A percentile compares a stretch with the other conserved stretches of the same genome.
These are phyloP conservation scores for Drosophila recens DNA, from an alignment of 2,888 invertebrate species.

Conservation along the genomic window DNA sequence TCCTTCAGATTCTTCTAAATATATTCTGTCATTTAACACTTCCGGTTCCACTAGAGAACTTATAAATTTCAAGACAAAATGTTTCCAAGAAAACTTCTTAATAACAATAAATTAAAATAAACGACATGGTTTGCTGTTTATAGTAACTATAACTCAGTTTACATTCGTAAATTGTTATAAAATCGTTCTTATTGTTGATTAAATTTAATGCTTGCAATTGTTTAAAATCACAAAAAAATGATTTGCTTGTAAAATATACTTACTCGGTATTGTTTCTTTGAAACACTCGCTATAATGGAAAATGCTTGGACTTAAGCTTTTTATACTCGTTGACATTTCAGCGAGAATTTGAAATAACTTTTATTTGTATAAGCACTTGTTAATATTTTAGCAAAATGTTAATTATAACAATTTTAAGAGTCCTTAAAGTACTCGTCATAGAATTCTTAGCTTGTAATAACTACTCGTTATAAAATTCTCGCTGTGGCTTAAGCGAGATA, in stretches of 20 bases:
- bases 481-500: too few species aligned
- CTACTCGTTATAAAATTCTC: background rate
- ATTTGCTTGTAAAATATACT: too few species aligned
- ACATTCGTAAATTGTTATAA: too few species aligned
- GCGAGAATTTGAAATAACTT: background rate
- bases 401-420: background rate
- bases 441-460: background rate
- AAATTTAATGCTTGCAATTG: too few species aligned
- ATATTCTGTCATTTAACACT: slow-evolving; percentile 1
- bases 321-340: background rate
- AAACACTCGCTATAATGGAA: background rate
- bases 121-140: too few species aligned
- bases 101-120: too few species aligned
- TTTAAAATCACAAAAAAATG: too few species aligned
- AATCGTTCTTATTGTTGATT: too few species aligned
- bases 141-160: too few species aligned
- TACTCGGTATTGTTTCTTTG: too few species aligned
- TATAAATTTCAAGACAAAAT: background rate
- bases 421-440: background rate
- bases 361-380: background rate
- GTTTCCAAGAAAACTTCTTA: background rate
- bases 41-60: background rate
- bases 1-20: background rate
- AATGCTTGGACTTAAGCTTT: background rate
- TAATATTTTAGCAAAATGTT: background rate